Evolutionary conservation across 2,888 invertebrate genomes (phyloP), one percentile per base, ranked within the genome.

Genomic region (Fragum sueziense): DNA sequence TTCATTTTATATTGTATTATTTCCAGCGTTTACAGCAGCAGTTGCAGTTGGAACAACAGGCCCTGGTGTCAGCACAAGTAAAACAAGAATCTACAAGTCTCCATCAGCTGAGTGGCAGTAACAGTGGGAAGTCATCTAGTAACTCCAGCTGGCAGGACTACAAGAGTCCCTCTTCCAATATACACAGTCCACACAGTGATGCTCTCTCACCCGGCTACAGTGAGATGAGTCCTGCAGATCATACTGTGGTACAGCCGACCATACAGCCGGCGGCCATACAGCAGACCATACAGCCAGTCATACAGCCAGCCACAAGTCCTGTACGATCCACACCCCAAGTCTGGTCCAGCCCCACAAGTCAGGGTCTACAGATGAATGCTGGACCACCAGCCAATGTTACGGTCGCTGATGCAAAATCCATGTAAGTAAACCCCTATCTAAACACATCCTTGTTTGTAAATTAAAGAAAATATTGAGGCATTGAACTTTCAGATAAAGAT

Each of bases 1-100:
- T n/a, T n/a, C n/a, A n/a, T n/a, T n/a, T n/a, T n/a, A n/a, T n/a
- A n/a, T n/a, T n/a, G n/a, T n/a, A n/a, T 29, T 68, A 20, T 29
- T 70, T 31, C 59, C 85, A 88, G 77, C 92, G 95, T 79, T 95
- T 95, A 88, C 95, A 70, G 27, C 68, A 95, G 89, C 93, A 79
- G 79, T 61, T 76, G 31, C 85, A 82, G 57, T 79, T 87, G 41
- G 87, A 86, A 47, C 84, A 87, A 52, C 70, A 76, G 52, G 74
- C 79, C 47, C 54, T 80, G 73, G 70, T 71, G 54, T 65, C 79
- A 31, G 72, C 80, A 59, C 84, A 81, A 22, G 51, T 73, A 20
- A 80, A 82, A 20, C 71, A 73, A 57, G 68, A 79, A 52, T 70
- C 71, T 71, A 68, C 76, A 80, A 57, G 76, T 84, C 88, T 62